Evolutionary conservation across 2,113 vertebrate genomes (phyloP).

Genomic region (Lagopus muta): DNA sequence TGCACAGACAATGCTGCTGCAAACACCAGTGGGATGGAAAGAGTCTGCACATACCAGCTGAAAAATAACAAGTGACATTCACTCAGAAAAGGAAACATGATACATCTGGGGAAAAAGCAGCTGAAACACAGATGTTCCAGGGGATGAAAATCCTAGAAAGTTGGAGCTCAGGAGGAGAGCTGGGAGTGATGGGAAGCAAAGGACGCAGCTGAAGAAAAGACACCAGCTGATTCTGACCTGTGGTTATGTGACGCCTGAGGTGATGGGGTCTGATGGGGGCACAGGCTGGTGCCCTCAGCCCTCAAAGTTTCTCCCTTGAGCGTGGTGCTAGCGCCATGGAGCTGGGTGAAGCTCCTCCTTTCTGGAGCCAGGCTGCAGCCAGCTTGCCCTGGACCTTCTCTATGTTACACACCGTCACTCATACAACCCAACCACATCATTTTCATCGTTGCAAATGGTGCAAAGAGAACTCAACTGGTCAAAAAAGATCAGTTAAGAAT

Average conservation of each 20-base stretch:
- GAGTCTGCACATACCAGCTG: not conserved
- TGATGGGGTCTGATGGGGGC: not conserved
- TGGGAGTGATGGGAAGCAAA: rapidly evolving
- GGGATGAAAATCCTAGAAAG: not conserved
- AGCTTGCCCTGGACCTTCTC: not conserved
- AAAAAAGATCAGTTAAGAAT: not conserved
- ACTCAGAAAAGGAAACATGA: not conserved
- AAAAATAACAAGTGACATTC: conserved; percentile 39
- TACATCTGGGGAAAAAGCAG: not conserved
- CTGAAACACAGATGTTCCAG: conserved; percentile 27
- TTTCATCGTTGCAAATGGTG: not conserved
- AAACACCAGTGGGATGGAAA: not conserved
- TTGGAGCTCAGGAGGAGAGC: not conserved
- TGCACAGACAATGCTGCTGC: not conserved
- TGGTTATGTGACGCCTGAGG: rapidly evolving
- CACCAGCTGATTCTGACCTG: not conserved
- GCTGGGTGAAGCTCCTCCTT: not conserved
- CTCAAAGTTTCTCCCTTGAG: rapidly evolving
- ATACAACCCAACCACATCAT: rapidly evolving
- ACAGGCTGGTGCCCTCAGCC: not conserved
- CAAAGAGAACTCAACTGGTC: not conserved
- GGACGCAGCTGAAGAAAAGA: not conserved
- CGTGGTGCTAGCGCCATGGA: not conserved
- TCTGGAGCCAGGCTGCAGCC: not conserved
- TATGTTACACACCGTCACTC: not conserved